Percentiles rank a stretch among this genome's conserved stretches.
Conservation (phyloP, 1,140 invertebrate genomes). For the Agraylea sexmaculata region DNA sequence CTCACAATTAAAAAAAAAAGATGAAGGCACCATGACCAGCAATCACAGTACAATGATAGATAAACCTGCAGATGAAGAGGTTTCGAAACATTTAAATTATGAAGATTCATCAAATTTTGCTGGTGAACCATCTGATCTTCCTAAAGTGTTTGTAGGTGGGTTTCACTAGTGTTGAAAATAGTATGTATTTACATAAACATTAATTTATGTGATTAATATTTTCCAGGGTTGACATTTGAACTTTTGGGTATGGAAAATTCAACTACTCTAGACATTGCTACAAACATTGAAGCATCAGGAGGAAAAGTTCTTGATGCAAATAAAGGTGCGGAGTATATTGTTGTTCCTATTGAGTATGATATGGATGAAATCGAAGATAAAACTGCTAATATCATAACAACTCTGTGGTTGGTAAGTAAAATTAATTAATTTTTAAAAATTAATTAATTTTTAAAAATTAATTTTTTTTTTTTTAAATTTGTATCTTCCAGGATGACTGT, state of each 20-base stretch:
- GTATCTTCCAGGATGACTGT: conserved; percentile 34
- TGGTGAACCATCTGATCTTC: not conserved
- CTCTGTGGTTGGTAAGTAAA: conserved; percentile 34
- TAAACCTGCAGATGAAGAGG: not conserved
- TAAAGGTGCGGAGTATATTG: conserved; percentile 22
- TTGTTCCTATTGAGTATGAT: conserved; percentile 34
- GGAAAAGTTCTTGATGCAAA: conserved; percentile 25
- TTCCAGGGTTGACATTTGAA: conserved; percentile 29
- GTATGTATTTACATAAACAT: not conserved
- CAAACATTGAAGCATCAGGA: conserved; percentile 27
- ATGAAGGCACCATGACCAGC: no score
- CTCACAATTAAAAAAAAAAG: no score
- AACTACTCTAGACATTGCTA: conserved; percentile 26
- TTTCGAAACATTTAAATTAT: not conserved
- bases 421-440: conserved; percentile 1
- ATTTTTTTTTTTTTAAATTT: no score
- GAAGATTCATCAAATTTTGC: not conserved
- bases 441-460: conserved; percentile 1
- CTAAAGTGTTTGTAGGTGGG: not conserved
- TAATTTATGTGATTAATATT: conserved; percentile 2
- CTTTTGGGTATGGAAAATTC: conserved; percentile 31
- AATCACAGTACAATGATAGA: no score
- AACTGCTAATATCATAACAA: conserved; percentile 27
- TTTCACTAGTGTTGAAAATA: not conserved
- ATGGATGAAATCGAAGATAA: conserved; percentile 18